Conservation (phyloP, 2,113 vertebrate genomes). For the Microcebus griseorufus region DNA sequence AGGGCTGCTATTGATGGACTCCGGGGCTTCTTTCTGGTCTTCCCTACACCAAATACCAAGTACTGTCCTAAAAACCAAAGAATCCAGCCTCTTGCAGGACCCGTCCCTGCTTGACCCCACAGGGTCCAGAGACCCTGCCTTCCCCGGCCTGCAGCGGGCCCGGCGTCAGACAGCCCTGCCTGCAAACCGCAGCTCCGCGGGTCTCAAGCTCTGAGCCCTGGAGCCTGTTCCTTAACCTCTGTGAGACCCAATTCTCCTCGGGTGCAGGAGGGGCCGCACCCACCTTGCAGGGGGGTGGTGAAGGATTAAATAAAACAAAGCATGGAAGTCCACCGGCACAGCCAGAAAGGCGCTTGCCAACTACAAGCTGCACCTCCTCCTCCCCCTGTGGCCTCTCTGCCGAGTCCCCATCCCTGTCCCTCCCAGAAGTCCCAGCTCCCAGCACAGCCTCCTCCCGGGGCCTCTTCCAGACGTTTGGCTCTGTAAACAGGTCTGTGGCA, state of each 20-base stretch:
- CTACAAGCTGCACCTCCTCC: not conserved
- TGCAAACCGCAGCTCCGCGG: not conserved
- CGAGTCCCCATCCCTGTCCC: not conserved
- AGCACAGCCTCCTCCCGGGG: not conserved
- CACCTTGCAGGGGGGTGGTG: not conserved
- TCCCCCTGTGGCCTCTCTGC: not conserved
- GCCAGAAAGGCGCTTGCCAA: not conserved
- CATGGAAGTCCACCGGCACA: accelerated
- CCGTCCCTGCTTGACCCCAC: accelerated
- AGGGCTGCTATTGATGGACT: too few relatives aligned
- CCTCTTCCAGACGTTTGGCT: slow-evolving; percentile 31
- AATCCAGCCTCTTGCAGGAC: not conserved
- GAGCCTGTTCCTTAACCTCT: not conserved
- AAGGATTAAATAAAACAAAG: not conserved
- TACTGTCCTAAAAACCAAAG: not conserved
- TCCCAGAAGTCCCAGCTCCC: not conserved
- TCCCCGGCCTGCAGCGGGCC: not conserved
- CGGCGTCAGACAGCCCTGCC: accelerated
- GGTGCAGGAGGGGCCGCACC: accelerated
- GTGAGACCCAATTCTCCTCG: not conserved
- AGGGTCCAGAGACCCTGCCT: not conserved
- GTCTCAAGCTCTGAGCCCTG: not conserved
- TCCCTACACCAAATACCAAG: not conserved
- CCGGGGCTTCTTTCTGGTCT: not conserved
- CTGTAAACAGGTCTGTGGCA: slow-evolving; percentile 47